Base-by-base conservation (phyloP, 2,888 invertebrate species). In the Platerodrilus igneus region DNA sequence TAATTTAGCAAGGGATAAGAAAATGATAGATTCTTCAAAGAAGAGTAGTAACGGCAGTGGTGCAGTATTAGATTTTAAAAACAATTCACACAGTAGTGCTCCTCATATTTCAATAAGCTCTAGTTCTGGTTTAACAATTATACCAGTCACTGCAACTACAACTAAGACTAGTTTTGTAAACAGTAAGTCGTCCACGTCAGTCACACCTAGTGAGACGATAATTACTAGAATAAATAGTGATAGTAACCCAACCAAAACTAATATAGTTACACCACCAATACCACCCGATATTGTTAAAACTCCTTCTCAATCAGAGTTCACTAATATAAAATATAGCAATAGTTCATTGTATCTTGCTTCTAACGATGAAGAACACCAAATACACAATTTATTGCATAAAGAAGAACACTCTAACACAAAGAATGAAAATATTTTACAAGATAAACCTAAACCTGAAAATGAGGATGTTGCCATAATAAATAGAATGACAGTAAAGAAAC, bases 121-220 rank as follows among this genome's bases (percentile, higher is more conserved):
- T 3, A 55, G 45, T 29, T 47, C 52, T 2, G 39, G 48, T 15
- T 34, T 55, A 19, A 54, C 55, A 9, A 55, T 55, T 35, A 55
- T 47, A 25, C 55, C 54, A 11, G 46, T 54, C 17, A 31, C 37
- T 9, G n/a, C n/a, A n/a, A n/a, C n/a, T n/a, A n/a, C n/a, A n/a
- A n/a, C n/a, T n/a, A n/a, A n/a, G n/a, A n/a, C n/a, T n/a, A n/a
- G n/a, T n/a, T n/a, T n/a, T n/a, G n/a, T n/a, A n/a, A n/a, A n/a
- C n/a, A n/a, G n/a, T n/a, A n/a, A n/a, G n/a, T n/a, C n/a, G n/a
- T n/a, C n/a, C n/a, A n/a, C n/a, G 25, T 32, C 30, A 32, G 30
- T 45, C 26, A 43, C 21, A 9, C 38, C 38, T 16, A 44, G 37
- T 46, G 55, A 54, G 33, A 48, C 53, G 26, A 45, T 46, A 17